Conservation (phyloP, 2,888 invertebrate genomes). For the Mesorhabditis belari region DNA sequence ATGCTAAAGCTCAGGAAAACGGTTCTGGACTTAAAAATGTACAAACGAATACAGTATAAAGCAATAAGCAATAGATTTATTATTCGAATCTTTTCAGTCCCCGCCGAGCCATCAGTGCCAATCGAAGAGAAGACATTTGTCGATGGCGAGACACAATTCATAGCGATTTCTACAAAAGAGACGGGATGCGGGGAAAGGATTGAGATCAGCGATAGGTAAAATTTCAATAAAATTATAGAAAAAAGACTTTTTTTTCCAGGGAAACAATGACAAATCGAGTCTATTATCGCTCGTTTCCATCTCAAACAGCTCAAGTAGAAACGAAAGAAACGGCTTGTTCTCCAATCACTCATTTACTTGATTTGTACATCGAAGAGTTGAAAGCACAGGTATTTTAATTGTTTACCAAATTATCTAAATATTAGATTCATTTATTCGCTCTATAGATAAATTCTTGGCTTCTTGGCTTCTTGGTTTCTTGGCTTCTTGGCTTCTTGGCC, state of each 20-base stretch:
- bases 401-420: not conserved
- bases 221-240: not conserved
- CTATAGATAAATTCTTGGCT: too few relatives aligned
- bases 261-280: not conserved
- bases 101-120: not conserved
- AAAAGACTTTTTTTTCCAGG: not conserved
- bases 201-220: not conserved
- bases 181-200: not conserved
- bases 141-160: not conserved
- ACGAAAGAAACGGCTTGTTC: slow-evolving; percentile 17
- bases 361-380: not conserved
- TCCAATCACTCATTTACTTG: slow-evolving; percentile 9
- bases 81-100: not conserved
- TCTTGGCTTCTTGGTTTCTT: too few relatives aligned
- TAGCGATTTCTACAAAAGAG: not conserved
- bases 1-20: too few relatives aligned
- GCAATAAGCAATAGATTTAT: too few relatives aligned
- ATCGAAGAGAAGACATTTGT: not conserved
- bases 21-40: too few relatives aligned
- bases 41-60: too few relatives aligned
- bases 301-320: not conserved
- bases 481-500: too few relatives aligned
- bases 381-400: not conserved
- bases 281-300: not conserved
- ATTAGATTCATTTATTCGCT: too few relatives aligned